Conservation (phyloP, 2,797 vertebrate genomes). For the Urocyon cinereoargenteus region DNA sequence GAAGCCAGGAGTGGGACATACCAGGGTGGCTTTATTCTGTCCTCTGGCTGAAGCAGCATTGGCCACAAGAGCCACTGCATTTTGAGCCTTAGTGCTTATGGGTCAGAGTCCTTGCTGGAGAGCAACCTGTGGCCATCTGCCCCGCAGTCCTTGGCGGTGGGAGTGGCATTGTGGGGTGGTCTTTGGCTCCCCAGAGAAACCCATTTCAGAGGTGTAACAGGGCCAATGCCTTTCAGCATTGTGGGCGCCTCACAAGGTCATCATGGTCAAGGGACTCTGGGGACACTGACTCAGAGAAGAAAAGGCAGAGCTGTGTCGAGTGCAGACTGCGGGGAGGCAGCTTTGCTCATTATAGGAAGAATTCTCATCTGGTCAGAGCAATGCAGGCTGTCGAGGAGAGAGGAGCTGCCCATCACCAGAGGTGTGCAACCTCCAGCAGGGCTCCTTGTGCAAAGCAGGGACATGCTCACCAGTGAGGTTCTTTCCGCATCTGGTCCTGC, state of each 20-base stretch:
- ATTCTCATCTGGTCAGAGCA: neutral
- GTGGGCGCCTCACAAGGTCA: neutral
- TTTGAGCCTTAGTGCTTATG: accelerated
- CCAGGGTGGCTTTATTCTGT: neutral
- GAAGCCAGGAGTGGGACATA: neutral
- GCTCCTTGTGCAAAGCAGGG: neutral
- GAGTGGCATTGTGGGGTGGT: accelerated
- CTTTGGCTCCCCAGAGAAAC: neutral
- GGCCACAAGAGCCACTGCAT: neutral
- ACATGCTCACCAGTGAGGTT: neutral
- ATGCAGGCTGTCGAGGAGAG: accelerated
- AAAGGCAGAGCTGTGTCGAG: neutral
- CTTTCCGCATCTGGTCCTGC: neutral
- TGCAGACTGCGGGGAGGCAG: neutral
- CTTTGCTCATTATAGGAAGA: neutral
- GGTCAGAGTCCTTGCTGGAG: neutral
- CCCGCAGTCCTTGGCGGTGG: no score
- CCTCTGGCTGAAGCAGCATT: neutral
- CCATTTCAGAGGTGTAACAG: no score
- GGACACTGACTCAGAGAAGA: neutral
- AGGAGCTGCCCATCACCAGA: neutral
- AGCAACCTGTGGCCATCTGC: neutral
- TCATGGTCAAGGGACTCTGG: neutral
- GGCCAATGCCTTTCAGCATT: neutral
- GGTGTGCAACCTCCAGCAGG: neutral